Base-by-base conservation (phyloP, 2,888 invertebrate species). In the Galeruca laticollis region DNA sequence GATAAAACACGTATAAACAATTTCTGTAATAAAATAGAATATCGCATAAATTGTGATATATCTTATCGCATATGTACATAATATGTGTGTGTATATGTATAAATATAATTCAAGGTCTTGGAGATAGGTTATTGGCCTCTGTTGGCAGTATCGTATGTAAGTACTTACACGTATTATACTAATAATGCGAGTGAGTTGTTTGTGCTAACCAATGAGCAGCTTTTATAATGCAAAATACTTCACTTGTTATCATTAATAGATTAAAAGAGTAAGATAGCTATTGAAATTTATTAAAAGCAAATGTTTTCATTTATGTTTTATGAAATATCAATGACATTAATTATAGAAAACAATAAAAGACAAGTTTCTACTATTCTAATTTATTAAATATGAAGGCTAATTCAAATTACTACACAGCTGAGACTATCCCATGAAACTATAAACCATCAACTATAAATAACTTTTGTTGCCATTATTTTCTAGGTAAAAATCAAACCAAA, bases 211-310 rank as follows among this genome's bases (percentile, higher is more conserved):
- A 57, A 31, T 47, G 11, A 59, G 49, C 47, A 6, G 65, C 65
- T 57, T 57, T 65, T 65, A 59, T 59, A 57, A 65, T 49, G 65
- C 65, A 65, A 65, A 64, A 65, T 65, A 65, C 57, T 59, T 43
- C 65, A 65, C 40, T 40, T 13, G 47, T 65, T 65, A 65, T 49
- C 57, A 26, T 59, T 57, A 57, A 65, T 57, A 57, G 47, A 54
- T 54, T 26, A 31, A 54, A 20, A 3, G 26, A 54, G 26, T 54
- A 54, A 13, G 51, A 11, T 13, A 18, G n/a, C 33, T 26, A 5
- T 40, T 40, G 40, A 13, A 40, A 11, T n/a, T 2, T 40, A 5
- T 40, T 40, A 1, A 40, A n/a, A 40, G 11, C 10, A 40, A n/a
- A 40, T 13, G 2, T 11, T 40, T 40, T n/a, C n/a, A 40, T 40